A percentile compares a stretch with the other conserved stretches of the same genome.
Conservation (phyloP, 2,113 vertebrate species). For the Delphinapterus leucas region DNA sequence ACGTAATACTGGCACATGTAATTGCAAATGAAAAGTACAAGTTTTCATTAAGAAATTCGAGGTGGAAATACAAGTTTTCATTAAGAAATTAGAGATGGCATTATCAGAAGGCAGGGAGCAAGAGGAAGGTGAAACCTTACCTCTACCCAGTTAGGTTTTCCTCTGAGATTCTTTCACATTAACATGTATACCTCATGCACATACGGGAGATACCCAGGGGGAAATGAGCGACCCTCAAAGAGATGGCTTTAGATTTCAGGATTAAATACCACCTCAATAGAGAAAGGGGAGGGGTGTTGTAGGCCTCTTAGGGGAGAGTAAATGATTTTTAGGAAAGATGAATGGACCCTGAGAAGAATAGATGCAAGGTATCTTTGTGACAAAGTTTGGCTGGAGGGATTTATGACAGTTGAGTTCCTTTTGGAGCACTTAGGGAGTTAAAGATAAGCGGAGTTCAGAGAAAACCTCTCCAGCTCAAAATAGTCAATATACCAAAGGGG, state of each 20-base stretch:
- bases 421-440: not conserved
- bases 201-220: not conserved
- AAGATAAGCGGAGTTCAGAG: not conserved
- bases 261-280: not conserved
- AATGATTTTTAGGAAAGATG: not conserved
- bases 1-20: not conserved
- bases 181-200: not conserved
- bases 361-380: not conserved
- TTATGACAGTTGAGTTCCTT: not conserved
- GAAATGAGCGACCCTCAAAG: not conserved
- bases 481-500: not conserved
- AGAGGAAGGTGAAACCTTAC: not conserved
- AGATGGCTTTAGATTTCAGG: not conserved
- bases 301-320: not conserved
- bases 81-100: not conserved
- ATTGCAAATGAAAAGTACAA: not conserved
- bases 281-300: not conserved
- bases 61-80: not conserved
- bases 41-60: not conserved
- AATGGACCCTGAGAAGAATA: not conserved
- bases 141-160: not conserved
- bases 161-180: not conserved
- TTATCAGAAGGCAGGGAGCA: not conserved
- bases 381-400: not conserved
- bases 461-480: not conserved